These are phyloP conservation scores for Choloepus hoffmanni DNA, from an alignment of 2,113 vertebrate species.

Conservation along the genomic window DNA sequence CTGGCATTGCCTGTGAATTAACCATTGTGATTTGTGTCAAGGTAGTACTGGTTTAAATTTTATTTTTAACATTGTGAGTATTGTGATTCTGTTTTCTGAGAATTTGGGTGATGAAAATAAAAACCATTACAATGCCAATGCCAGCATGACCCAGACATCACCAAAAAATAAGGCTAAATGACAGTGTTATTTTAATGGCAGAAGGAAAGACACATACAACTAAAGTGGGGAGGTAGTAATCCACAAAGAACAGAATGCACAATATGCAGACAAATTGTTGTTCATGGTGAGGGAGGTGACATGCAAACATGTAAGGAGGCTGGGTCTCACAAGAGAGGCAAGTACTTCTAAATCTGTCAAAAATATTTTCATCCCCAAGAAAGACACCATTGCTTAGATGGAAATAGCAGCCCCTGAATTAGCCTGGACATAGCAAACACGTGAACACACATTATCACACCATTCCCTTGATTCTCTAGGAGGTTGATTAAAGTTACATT, in stretches of 20 bases:
- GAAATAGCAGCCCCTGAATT: background rate
- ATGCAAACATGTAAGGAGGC: accelerated
- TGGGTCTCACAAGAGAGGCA: too few relatives aligned
- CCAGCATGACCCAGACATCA: too few relatives aligned
- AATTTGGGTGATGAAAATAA: background rate
- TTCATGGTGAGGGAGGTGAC: background rate
- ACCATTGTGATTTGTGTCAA: background rate
- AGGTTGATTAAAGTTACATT: background rate
- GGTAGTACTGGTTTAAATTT: background rate
- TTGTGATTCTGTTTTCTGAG: background rate
- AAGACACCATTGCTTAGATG: background rate
- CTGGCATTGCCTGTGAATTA: background rate
- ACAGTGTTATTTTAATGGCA: background rate
- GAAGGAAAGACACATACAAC: accelerated
- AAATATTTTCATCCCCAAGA: too few relatives aligned
- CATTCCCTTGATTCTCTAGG: background rate
- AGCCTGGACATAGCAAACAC: too few relatives aligned
- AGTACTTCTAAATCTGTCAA: background rate
- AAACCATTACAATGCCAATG: background rate
- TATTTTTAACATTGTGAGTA: background rate
- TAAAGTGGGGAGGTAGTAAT: too few relatives aligned
- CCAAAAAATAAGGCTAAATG: background rate
- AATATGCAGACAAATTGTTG: background rate
- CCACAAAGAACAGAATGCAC: too few relatives aligned
- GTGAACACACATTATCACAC: too few relatives aligned